A percentile compares a stretch with the other conserved stretches of the same genome.
These are phyloP conservation scores for Brachynemurus nebulosus DNA, from an alignment of 2,888 invertebrate genomes.

Conservation along the genomic window DNA sequence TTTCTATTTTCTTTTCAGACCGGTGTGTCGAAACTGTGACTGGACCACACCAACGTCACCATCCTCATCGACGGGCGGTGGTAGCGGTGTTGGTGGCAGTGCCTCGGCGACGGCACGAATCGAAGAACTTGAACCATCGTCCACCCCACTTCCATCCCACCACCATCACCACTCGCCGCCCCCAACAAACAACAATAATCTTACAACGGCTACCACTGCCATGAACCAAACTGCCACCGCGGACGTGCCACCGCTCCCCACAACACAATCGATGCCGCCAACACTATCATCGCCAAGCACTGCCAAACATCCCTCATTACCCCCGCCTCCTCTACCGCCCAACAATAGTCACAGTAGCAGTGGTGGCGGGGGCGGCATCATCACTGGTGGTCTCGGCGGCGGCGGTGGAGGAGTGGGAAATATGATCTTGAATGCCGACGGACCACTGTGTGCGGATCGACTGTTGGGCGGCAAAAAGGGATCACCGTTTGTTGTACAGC, in stretches of 20 bases:
- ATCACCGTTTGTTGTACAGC: constrained; percentile 34
- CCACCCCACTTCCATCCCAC: constrained; percentile 31
- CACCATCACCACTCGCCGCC: not conserved
- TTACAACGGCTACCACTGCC: constrained; percentile 28
- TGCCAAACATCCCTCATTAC: constrained; percentile 11
- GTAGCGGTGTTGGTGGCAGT: constrained; percentile 31
- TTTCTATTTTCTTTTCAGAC: constrained; percentile 42
- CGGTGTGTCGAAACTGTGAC: constrained; percentile 73
- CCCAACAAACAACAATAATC: constrained; percentile 12
- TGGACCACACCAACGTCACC: constrained; percentile 42
- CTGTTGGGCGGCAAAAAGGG: constrained; percentile 43
- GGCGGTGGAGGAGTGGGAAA: constrained; percentile 28
- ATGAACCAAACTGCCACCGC: constrained; percentile 4
- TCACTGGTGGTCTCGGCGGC: constrained; percentile 31
- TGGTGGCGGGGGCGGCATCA: constrained; percentile 28
- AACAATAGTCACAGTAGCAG: constrained; percentile 18
- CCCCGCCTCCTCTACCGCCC: constrained; percentile 10
- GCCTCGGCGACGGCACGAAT: constrained; percentile 30
- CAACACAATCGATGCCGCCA: not conserved
- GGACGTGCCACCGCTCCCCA: not conserved
- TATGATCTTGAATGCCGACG: constrained; percentile 15
- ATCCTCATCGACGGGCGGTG: constrained; percentile 33
- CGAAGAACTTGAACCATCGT: constrained; percentile 29
- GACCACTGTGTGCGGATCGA: constrained; percentile 35
- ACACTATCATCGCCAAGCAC: too few species aligned